A percentile compares a stretch with the other conserved stretches of the same genome.
Evolutionary conservation across 2,888 invertebrate genomes (phyloP).

Genomic region (Megalurothrips usitatus): DNA sequence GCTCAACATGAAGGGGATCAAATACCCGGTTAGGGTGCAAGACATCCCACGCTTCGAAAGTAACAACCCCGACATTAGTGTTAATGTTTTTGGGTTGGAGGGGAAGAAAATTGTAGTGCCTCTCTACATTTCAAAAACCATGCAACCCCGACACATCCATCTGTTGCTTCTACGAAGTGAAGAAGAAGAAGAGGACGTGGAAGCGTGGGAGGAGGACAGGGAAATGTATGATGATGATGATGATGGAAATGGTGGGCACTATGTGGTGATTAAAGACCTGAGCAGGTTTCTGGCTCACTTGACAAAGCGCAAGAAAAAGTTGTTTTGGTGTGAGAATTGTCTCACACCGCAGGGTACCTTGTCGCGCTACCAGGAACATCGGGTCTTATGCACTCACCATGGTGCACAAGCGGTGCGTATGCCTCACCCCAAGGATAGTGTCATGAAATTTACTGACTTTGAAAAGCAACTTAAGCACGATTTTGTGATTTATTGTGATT

Average conservation of each 20-base stretch:
- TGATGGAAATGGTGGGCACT: too few relatives aligned
- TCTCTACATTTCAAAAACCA: not conserved
- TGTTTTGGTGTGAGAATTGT: too few relatives aligned
- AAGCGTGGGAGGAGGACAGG: too few relatives aligned
- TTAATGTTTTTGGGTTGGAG: not conserved
- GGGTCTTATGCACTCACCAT: not conserved
- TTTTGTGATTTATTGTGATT: not conserved
- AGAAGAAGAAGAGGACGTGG: not conserved
- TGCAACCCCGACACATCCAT: not conserved
- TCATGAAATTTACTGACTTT: not conserved
- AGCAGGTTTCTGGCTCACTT: not conserved
- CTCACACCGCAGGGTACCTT: not conserved
- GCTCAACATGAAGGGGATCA: not conserved
- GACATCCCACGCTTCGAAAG: not conserved
- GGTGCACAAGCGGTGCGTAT: not conserved
- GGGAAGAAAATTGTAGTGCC: not conserved
- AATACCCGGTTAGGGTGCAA: not conserved
- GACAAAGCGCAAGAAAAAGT: not conserved
- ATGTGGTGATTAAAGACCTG: not conserved
- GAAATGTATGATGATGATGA: too few relatives aligned
- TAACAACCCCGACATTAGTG: not conserved
- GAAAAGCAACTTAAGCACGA: not conserved
- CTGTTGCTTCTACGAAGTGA: not conserved
- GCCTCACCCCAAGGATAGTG: not conserved
- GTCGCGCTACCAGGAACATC: not conserved